Evolutionary conservation across 1,140 invertebrate genomes (phyloP).

Genomic region (Meloidogyne hapla): DNA sequence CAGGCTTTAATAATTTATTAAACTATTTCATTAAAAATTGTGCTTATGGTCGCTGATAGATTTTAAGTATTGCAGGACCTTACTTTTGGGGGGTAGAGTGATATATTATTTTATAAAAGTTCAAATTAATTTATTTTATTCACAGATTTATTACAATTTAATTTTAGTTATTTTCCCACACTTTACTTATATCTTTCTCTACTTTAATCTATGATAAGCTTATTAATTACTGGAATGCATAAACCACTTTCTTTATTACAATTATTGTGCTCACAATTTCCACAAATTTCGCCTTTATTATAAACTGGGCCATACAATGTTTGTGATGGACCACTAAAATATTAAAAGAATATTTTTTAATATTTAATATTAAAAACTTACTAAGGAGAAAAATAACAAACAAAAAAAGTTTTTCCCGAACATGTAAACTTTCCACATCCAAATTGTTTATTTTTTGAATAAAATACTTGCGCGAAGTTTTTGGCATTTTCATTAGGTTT

Average conservation of each 20-base stretch:
- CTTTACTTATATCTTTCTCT: neutral
- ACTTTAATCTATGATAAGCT: neutral
- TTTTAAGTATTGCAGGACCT: too few relatives aligned
- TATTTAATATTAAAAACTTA: neutral
- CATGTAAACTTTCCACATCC: neutral
- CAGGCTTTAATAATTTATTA: too few relatives aligned
- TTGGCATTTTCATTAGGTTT: neutral
- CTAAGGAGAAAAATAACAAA: neutral
- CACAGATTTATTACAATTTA: too few relatives aligned
- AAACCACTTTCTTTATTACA: neutral
- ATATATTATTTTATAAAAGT: too few relatives aligned
- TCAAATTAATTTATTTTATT: too few relatives aligned
- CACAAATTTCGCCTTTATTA: neutral
- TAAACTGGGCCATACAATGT: neutral
- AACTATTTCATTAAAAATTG: too few relatives aligned
- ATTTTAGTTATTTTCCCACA: neutral
- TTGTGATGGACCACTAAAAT: neutral
- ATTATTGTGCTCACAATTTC: neutral
- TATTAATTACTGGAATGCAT: neutral
- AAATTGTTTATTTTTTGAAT: neutral
- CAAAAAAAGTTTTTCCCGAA: neutral
- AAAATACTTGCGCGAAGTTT: conserved; percentile 1
- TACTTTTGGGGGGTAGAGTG: too few relatives aligned
- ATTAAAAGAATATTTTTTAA: neutral
- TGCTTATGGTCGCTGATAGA: too few relatives aligned